phyloP scores from a whole-genome alignment of 1,140 invertebrate species.

The Drosophila funebris region DNA sequence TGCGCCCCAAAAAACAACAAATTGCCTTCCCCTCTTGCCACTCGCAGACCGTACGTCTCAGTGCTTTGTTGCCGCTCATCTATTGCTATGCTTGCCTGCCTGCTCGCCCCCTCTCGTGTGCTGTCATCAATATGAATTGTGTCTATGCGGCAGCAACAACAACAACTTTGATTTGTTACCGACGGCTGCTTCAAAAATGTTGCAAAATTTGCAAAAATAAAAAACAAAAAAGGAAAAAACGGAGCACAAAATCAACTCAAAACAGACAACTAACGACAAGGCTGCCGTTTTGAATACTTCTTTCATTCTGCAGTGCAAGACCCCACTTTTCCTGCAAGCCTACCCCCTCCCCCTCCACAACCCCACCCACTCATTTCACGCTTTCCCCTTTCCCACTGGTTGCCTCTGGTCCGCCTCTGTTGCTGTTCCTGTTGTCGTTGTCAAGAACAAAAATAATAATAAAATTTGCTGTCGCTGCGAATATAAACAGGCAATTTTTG shows the following conservation, averaged over 20 bases:
- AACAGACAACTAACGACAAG: slow-evolving; percentile 35
- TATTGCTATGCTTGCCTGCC: background rate
- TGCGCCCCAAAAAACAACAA: slow-evolving; percentile 40
- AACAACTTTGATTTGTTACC: slow-evolving; percentile 50
- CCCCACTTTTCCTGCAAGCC: background rate
- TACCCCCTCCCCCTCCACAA: slow-evolving; percentile 2
- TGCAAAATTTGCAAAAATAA: slow-evolving; percentile 57
- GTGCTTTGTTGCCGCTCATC: slow-evolving; percentile 6
- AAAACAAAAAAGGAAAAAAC: slow-evolving; percentile 8
- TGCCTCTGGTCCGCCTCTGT: slow-evolving; percentile 5
- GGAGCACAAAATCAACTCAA: slow-evolving; percentile 24
- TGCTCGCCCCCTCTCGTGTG: background rate
- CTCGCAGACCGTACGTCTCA: background rate
- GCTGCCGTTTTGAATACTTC: slow-evolving; percentile 5
- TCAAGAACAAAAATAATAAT: slow-evolving; percentile 80
- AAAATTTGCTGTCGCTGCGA: slow-evolving; percentile 80
- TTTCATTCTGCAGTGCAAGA: background rate
- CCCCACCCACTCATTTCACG: no score
- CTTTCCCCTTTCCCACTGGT: no score
- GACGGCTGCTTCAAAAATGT: slow-evolving; percentile 41
- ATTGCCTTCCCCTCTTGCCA: background rate
- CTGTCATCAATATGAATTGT: slow-evolving; percentile 51
- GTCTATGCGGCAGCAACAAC: slow-evolving; percentile 58
- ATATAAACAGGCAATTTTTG: slow-evolving; percentile 81
- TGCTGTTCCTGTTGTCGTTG: slow-evolving; percentile 56